phyloP scores from a whole-genome alignment of 2,113 vertebrate genomes.

The Salvator merianae region DNA sequence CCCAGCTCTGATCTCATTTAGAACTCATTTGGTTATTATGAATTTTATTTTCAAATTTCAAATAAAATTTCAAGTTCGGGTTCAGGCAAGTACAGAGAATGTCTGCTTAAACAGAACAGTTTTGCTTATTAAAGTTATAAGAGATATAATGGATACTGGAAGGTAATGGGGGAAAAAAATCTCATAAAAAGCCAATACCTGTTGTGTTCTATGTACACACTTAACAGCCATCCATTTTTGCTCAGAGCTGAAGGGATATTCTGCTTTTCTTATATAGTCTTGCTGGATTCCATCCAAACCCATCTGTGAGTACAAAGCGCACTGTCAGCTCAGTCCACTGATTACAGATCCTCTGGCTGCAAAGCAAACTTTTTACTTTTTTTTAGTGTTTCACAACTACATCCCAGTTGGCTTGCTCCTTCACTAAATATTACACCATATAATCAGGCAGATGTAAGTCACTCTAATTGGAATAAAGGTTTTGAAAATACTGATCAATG shows the following conservation, averaged over 20 bases:
- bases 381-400: not conserved
- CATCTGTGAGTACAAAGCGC: conserved; percentile 78
- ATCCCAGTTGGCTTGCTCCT: not conserved
- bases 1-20: not conserved
- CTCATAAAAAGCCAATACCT: conserved; percentile 73
- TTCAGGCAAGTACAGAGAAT: not conserved
- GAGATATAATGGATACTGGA: not conserved
- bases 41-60: not conserved
- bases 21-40: not conserved
- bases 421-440: not conserved
- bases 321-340: conserved; percentile 2
- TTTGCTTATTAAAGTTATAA: not conserved
- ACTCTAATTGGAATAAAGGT: not conserved
- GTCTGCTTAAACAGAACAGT: not conserved
- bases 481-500: not conserved
- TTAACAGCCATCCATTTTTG: conserved; percentile 98
- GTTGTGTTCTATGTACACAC: conserved; percentile 89
- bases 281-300: conserved; percentile 89
- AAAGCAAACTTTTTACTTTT: not conserved
- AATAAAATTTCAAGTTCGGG: not conserved
- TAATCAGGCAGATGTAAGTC: not conserved
- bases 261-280: conserved; percentile 90
- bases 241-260: conserved; percentile 94
- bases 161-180: not conserved
- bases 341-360: not conserved